Evolutionary conservation across 2,888 invertebrate species (phyloP).

Genomic region (Leptura quadrifasciata): DNA sequence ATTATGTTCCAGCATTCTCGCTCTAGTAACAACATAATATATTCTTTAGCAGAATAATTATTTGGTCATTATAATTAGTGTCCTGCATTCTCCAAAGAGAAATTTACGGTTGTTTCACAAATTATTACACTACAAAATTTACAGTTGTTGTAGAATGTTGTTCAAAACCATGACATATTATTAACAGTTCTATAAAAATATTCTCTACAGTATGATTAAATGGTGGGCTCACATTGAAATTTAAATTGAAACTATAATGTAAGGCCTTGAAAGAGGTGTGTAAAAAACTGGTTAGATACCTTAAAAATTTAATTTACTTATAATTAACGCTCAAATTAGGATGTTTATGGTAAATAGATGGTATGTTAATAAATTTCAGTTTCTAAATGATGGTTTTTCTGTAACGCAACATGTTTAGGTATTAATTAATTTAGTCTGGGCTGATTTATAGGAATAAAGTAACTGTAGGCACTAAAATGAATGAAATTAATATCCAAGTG

Average conservation of each 20-base stretch:
- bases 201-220: neutral
- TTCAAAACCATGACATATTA: slow-evolving; percentile 33
- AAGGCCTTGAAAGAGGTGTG: neutral
- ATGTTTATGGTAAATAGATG: slow-evolving; percentile 36
- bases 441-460: slow-evolving; percentile 20
- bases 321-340: slow-evolving; percentile 34
- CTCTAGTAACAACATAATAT: slow-evolving; percentile 12
- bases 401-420: slow-evolving; percentile 4
- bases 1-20: slow-evolving; percentile 1
- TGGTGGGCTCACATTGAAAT: slow-evolving; percentile 4
- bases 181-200: slow-evolving; percentile 30
- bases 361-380: slow-evolving; percentile 30
- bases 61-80: slow-evolving; percentile 34
- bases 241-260: slow-evolving; percentile 10
- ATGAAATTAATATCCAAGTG: neutral
- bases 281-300: slow-evolving; percentile 16
- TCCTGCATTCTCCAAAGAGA: neutral
- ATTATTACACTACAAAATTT: slow-evolving; percentile 28
- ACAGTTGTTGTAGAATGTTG: slow-evolving; percentile 31
- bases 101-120: slow-evolving; percentile 35
- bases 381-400: slow-evolving; percentile 22
- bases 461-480: slow-evolving; percentile 7
- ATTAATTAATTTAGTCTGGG: slow-evolving; percentile 26
- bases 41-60: slow-evolving; percentile 16
- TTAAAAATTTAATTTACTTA: slow-evolving; percentile 19